Conservation (phyloP, 2,888 invertebrate species). For the Machimus atricapillus region DNA sequence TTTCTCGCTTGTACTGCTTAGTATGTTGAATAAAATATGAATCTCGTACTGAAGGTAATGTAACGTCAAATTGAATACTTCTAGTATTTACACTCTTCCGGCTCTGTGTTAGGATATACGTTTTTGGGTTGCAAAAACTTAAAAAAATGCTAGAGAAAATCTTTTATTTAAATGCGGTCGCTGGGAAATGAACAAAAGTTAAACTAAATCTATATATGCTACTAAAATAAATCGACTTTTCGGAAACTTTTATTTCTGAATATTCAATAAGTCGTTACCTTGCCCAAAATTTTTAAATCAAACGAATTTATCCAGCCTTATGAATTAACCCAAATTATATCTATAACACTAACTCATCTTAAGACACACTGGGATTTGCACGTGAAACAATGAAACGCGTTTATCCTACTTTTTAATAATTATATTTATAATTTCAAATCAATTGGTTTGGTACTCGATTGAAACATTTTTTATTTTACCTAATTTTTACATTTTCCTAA, state of each 20-base stretch:
- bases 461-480: too few relatives aligned
- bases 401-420: not conserved
- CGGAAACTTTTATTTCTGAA: not conserved
- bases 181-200: not conserved
- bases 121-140: not conserved
- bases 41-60: slow-evolving; percentile 18
- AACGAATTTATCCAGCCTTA: slow-evolving; percentile 30
- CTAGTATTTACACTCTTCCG: not conserved
- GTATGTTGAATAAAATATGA: slow-evolving; percentile 8
- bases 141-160: not conserved
- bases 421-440: not conserved
- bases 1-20: slow-evolving; percentile 12
- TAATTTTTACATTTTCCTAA: too few relatives aligned
- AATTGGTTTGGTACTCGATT: not conserved
- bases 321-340: not conserved
- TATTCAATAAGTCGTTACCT: slow-evolving; percentile 29
- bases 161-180: not conserved
- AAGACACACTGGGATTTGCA: not conserved
- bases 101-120: not conserved
- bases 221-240: not conserved
- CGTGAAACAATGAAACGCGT: not conserved
- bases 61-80: slow-evolving; percentile 29
- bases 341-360: not conserved
- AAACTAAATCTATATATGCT: not conserved
- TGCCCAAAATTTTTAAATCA: slow-evolving; percentile 22